Conservation (phyloP, 2,888 invertebrate genomes). For the Tribolium freemani region DNA sequence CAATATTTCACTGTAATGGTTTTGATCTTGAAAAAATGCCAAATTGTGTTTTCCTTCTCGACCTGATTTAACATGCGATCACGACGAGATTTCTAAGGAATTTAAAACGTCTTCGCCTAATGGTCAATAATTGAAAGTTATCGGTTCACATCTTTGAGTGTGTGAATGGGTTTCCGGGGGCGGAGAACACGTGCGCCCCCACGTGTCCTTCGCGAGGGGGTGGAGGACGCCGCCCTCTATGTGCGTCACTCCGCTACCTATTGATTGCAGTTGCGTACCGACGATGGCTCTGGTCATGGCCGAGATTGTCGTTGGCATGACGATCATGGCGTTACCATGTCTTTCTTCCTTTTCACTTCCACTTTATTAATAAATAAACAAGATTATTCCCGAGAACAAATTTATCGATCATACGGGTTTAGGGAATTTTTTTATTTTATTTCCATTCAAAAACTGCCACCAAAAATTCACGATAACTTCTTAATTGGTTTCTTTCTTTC, state of each 20-base stretch:
- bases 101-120: conserved; percentile 24
- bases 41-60: conserved; percentile 5
- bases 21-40: conserved; percentile 32
- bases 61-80: conserved; percentile 1
- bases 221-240: conserved; percentile 60
- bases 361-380: conserved; percentile 46
- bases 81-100: background rate
- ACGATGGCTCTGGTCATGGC: conserved; percentile 59
- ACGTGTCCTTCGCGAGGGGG: conserved; percentile 64
- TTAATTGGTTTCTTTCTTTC: conserved; percentile 6
- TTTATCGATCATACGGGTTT: conserved; percentile 21
- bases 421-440: conserved; percentile 4
- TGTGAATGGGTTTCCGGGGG: conserved; percentile 62
- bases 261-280: conserved; percentile 60
- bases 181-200: conserved; percentile 64
- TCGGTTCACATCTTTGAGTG: conserved; percentile 60
- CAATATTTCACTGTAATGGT: conserved; percentile 22
- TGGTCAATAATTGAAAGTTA: conserved; percentile 51
- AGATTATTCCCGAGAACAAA: conserved; percentile 33
- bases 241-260: conserved; percentile 66
- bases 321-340: conserved; percentile 57
- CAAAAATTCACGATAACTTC: conserved; percentile 3
- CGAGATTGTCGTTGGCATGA: conserved; percentile 62
- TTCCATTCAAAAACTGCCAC: background rate
- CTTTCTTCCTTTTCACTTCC: conserved; percentile 53